These are phyloP conservation scores for Diuraphis noxia DNA, from an alignment of 1,140 invertebrate species.

Conservation along the genomic window DNA sequence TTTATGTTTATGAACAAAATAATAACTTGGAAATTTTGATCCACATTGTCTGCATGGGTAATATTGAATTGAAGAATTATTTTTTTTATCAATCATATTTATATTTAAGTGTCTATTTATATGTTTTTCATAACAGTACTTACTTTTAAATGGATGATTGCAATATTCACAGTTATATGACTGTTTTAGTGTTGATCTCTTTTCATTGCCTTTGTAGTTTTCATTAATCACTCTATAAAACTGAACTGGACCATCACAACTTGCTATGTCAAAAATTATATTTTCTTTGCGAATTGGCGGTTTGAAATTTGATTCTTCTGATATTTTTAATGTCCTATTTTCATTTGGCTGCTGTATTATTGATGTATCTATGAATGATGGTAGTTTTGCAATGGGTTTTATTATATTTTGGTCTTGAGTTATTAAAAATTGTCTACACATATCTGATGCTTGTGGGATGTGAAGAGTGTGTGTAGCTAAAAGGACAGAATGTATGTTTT, in stretches of 20 bases:
- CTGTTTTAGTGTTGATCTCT: constrained; percentile 29
- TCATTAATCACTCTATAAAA: constrained; percentile 79
- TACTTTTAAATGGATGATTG: constrained; percentile 79
- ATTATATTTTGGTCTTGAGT: constrained; percentile 31
- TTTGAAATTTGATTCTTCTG: constrained; percentile 46
- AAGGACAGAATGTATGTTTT: constrained; percentile 75
- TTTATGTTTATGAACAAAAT: constrained; percentile 89
- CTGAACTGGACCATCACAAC: constrained; percentile 82
- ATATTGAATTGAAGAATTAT: constrained; percentile 74
- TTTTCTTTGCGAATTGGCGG: constrained; percentile 58
- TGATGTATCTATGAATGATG: not conserved
- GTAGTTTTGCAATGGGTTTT: constrained; percentile 37
- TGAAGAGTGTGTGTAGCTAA: constrained; percentile 75
- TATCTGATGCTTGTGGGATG: constrained; percentile 73
- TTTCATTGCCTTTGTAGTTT: constrained; percentile 65
- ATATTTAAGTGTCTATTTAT: constrained; percentile 19
- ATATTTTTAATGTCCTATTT: constrained; percentile 46
- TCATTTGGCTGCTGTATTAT: constrained; percentile 34
- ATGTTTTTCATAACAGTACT: constrained; percentile 72
- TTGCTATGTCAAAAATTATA: constrained; percentile 78
- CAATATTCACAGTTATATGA: constrained; percentile 70
- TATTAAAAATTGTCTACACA: constrained; percentile 64
- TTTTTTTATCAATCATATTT: constrained; percentile 28
- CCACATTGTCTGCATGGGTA: constrained; percentile 91
- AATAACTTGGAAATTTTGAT: constrained; percentile 88